Percentiles rank a stretch among this genome's conserved stretches.
These are phyloP conservation scores for Halictus ligatus DNA, from an alignment of 2,888 invertebrate species.

Conservation along the genomic window DNA sequence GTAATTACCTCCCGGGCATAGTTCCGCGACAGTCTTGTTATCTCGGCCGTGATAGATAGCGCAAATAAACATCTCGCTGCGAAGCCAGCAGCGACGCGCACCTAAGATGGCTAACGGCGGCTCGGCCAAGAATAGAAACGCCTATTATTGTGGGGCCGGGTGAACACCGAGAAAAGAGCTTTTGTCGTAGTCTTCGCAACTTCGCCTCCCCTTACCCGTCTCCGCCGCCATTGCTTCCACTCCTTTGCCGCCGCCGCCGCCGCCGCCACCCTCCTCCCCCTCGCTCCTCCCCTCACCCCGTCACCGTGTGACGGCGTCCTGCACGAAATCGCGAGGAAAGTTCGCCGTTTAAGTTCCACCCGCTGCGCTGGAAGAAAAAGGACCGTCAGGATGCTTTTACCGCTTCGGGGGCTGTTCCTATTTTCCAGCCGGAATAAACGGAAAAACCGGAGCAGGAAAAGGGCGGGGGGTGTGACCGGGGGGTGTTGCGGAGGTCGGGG, in stretches of 20 bases:
- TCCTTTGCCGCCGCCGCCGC: neutral
- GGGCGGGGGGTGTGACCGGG: conserved; percentile 18
- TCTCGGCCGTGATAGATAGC: conserved; percentile 70
- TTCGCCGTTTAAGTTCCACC: conserved; percentile 54
- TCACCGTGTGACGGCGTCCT: neutral
- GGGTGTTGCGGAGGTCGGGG: neutral
- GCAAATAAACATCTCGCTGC: conserved; percentile 71
- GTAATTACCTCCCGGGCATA: conserved; percentile 65
- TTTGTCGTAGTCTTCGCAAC: conserved; percentile 49
- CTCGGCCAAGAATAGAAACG: conserved; percentile 65
- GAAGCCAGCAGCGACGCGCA: conserved; percentile 61
- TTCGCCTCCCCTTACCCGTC: conserved; percentile 29
- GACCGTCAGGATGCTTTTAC: conserved; percentile 43
- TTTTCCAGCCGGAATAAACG: conserved; percentile 47
- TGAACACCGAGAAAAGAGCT: conserved; percentile 50
- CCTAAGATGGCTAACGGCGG: conserved; percentile 66
- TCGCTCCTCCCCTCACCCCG: neutral
- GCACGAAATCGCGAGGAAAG: conserved; percentile 40
- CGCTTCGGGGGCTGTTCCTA: conserved; percentile 40
- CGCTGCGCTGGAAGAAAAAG: conserved; percentile 22
- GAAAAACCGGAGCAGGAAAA: conserved; percentile 22
- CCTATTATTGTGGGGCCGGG: conserved; percentile 61
- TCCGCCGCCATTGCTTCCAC: conserved; percentile 2
- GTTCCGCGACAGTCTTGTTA: conserved; percentile 70
- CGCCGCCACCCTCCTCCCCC: neutral